Percentiles rank a stretch among this genome's conserved stretches.
Evolutionary conservation across 1,140 invertebrate species (phyloP).

Genomic region (Thaumetopoea pityocampa): DNA sequence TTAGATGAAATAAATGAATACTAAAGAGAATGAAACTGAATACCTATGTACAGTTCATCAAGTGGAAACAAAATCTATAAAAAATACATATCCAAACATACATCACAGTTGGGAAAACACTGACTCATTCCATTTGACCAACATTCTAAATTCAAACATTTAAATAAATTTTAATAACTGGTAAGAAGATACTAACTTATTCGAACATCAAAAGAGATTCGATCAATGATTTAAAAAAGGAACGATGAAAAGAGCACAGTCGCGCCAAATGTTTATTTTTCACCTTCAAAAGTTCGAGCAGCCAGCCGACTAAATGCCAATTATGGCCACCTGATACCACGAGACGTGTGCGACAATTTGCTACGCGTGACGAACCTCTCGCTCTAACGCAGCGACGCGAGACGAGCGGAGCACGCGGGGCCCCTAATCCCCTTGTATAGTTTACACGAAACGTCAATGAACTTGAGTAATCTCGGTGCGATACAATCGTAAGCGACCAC

Average conservation of each 20-base stretch:
- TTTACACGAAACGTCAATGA: conserved; percentile 66
- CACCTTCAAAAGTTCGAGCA: conserved; percentile 67
- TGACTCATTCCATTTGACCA: too few relatives aligned
- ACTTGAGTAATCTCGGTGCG: conserved; percentile 53
- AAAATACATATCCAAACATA: too few relatives aligned
- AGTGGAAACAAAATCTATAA: too few relatives aligned
- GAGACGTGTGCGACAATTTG: conserved; percentile 55
- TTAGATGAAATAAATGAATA: too few relatives aligned
- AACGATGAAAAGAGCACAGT: conserved; percentile 4
- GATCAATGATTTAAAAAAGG: too few relatives aligned
- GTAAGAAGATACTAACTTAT: too few relatives aligned
- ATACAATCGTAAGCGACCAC: conserved; percentile 44
- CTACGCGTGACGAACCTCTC: conserved; percentile 34
- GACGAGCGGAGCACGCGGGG: conserved; percentile 18
- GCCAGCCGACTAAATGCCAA: conserved; percentile 48
- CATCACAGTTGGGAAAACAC: too few relatives aligned
- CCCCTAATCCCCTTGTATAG: conserved; percentile 47
- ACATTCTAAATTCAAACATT: too few relatives aligned
- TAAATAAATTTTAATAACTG: too few relatives aligned
- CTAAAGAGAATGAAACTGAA: too few relatives aligned
- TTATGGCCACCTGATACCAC: conserved; percentile 62
- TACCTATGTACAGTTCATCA: too few relatives aligned
- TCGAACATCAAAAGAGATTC: too few relatives aligned
- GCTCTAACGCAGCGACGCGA: conserved; percentile 26
- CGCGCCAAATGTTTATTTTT: conserved; percentile 48